These are phyloP conservation scores for Idaea aversata DNA, from an alignment of 2,888 invertebrate genomes.

Conservation along the genomic window DNA sequence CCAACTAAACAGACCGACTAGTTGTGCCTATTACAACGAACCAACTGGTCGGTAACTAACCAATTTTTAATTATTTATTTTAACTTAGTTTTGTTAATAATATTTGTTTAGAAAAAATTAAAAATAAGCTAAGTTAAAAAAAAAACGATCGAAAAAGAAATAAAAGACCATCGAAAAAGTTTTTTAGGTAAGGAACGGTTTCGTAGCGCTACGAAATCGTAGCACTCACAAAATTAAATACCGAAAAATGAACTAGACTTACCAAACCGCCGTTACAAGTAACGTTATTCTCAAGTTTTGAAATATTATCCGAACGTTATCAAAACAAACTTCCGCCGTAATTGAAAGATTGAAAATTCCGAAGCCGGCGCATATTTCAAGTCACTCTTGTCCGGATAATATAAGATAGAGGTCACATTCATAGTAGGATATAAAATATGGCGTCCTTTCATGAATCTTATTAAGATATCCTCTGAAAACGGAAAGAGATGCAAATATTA, in stretches of 20 bases:
- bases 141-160: background rate
- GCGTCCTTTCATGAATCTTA: slow-evolving; percentile 91
- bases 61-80: no score
- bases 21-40: no score
- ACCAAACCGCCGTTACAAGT: background rate
- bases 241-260: background rate
- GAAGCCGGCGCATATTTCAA: slow-evolving; percentile 79
- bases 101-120: no score
- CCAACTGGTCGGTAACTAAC: no score
- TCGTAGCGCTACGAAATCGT: background rate
- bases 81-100: no score
- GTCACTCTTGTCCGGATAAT: slow-evolving; percentile 75
- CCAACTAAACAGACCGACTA: no score
- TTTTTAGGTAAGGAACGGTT: background rate
- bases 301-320: slow-evolving; percentile 12
- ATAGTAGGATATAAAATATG: slow-evolving; percentile 85
- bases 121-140: no score
- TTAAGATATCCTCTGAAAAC: slow-evolving; percentile 87
- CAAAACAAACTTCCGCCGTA: slow-evolving; percentile 64
- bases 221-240: background rate
- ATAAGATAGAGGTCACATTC: slow-evolving; percentile 82
- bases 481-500: slow-evolving; percentile 55
- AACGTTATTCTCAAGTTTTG: background rate
- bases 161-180: background rate
- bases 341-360: slow-evolving; percentile 80